Base-by-base conservation (phyloP, 2,888 invertebrate species). In the Pseudanteris insignis region DNA sequence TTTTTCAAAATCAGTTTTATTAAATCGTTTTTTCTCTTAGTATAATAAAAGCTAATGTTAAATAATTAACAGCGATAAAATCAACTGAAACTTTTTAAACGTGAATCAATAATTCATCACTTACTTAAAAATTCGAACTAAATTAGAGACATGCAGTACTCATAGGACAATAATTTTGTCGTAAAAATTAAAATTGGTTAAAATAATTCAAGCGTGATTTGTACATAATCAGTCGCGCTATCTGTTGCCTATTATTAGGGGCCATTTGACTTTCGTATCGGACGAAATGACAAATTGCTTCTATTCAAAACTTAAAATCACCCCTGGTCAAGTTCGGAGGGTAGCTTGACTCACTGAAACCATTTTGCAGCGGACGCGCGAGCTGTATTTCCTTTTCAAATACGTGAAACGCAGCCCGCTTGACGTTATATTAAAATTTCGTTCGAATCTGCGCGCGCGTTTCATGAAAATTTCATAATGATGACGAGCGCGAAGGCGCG, bases 241-340 rank as follows among this genome's bases (percentile, higher is more conserved):
- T 59, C 46, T 46, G 44, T 38, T 36, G 34, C 18, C 10, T 36
- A 34, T 51, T 59, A 50, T 44, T 47, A 40, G 38, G 47, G 25
- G 25, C 41, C 46, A 59, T 59, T 59, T 46, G 44, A 58, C 55
- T 24, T 58, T 46, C 50, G 36, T 25, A 32, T 4, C 36, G 36
- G 43, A 37, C 36, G 34, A 21, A 50, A 51, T 59, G 59, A 59
- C 59, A 59, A 59, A 59, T 59, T 51, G 53, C 51, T 59, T 24
- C 46, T 41, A 59, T 59, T 59, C 59, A 59, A 59, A 59, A 59
- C 59, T 59, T 53, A 53, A 59, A 59, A 59, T 59, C 59, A 59
- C 59, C 59, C 53, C 37, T 53, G 59, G 59, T 59, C 59, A 59
- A 59, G 28, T 51, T 40, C 30, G 41, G 30, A 47, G 59, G 53